Percentiles rank a stretch among this genome's conserved stretches.
These are phyloP conservation scores for Acanthoscelides obtectus DNA, from an alignment of 2,888 invertebrate species.

Conservation along the genomic window DNA sequence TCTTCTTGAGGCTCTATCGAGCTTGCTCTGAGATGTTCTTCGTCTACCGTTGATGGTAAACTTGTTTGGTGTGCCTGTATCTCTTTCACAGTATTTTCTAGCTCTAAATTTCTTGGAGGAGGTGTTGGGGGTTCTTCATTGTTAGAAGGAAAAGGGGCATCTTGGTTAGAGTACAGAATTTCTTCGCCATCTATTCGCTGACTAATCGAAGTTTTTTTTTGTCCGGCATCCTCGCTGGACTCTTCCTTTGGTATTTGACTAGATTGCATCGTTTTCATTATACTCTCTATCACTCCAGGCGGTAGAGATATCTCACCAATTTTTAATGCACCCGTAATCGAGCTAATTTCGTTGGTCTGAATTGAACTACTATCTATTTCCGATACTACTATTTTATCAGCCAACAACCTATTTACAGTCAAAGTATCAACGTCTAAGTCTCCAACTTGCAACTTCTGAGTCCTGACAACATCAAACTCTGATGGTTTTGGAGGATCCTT, in stretches of 20 bases:
- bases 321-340: constrained; percentile 63
- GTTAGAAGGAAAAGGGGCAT: not conserved
- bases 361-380: constrained; percentile 74
- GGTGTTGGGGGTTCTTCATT: not conserved
- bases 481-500: constrained; percentile 30
- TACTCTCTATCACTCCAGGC: constrained; percentile 63
- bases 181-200: not conserved
- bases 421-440: constrained; percentile 76
- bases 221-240: constrained; percentile 19
- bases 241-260: constrained; percentile 17
- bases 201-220: constrained; percentile 45
- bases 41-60: no score
- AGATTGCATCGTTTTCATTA: constrained; percentile 45
- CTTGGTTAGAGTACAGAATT: not conserved
- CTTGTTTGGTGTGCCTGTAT: not conserved
- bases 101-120: not conserved
- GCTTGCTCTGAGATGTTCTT: no score
- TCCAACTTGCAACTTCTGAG: constrained; percentile 63
- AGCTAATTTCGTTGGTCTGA: constrained; percentile 66
- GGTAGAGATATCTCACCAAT: constrained; percentile 66
- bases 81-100: not conserved
- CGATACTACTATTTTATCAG: constrained; percentile 74
- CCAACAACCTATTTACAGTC: constrained; percentile 73
- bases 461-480: constrained; percentile 40
- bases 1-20: not conserved